These are phyloP conservation scores for Halcyon badia DNA, from an alignment of 2,797 vertebrate species.

Conservation along the genomic window DNA sequence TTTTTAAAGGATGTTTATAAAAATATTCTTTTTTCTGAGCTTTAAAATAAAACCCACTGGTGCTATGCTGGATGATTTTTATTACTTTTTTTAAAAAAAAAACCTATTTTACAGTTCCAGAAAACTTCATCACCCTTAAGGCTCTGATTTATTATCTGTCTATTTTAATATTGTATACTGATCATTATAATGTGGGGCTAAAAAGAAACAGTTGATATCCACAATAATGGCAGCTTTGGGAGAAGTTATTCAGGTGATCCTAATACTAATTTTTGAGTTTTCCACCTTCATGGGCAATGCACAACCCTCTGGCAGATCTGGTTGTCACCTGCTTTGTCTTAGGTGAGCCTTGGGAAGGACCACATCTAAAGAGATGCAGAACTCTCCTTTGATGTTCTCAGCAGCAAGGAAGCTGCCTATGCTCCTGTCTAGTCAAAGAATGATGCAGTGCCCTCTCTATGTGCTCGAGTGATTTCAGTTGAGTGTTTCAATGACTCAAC, in stretches of 20 bases:
- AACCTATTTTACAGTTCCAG: neutral
- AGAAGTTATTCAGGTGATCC: neutral
- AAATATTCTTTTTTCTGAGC: slow-evolving; percentile 1
- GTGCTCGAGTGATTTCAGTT: neutral
- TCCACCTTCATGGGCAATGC: rapidly evolving
- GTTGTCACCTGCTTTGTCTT: neutral
- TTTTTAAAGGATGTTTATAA: neutral
- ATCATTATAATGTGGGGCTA: neutral
- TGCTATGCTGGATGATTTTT: neutral
- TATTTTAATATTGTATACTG: neutral
- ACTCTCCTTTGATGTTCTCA: neutral
- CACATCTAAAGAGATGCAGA: neutral
- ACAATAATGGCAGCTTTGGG: neutral
- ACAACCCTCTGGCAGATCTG: neutral
- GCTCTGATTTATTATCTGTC: neutral
- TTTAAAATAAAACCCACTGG: neutral
- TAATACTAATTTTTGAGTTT: neutral
- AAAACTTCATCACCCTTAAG: neutral
- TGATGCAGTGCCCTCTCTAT: rapidly evolving
- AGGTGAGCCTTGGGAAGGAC: neutral
- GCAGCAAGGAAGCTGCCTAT: neutral
- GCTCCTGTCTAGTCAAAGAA: neutral
- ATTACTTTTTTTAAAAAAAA: neutral
- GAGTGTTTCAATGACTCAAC: neutral
- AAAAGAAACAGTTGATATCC: neutral